Conservation (phyloP, 2,113 vertebrate genomes). For the Eublepharis macularius region DNA sequence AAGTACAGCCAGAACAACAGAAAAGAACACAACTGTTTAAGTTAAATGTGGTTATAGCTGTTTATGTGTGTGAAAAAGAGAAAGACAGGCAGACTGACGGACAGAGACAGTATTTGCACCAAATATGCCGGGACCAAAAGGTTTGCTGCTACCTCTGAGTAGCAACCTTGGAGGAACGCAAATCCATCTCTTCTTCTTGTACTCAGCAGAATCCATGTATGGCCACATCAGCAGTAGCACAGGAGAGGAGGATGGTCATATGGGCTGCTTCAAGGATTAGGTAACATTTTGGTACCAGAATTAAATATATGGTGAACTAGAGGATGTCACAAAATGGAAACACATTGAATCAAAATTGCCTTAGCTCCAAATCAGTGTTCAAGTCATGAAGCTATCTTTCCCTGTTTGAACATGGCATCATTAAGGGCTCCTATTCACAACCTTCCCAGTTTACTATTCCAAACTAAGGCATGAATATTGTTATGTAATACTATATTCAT, state of each 20-base stretch:
- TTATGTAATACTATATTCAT: too few species aligned
- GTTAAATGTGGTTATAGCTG: slow-evolving; percentile 21
- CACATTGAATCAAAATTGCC: background rate
- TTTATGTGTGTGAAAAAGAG: background rate
- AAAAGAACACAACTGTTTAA: slow-evolving; percentile 18
- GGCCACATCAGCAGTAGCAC: background rate
- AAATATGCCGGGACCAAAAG: background rate
- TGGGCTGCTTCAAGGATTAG: background rate
- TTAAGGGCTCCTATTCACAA: background rate
- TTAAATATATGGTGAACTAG: background rate
- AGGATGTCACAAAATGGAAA: background rate
- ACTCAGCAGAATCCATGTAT: background rate
- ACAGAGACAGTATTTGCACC: background rate
- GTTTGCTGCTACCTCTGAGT: background rate
- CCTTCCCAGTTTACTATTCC: background rate
- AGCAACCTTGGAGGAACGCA: background rate
- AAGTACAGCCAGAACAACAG: slow-evolving; percentile 37
- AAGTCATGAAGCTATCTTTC: background rate
- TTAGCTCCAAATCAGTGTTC: background rate
- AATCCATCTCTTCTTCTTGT: background rate
- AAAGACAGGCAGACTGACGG: background rate
- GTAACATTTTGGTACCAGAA: background rate
- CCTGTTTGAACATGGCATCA: background rate
- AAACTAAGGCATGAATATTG: too few species aligned
- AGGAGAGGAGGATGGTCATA: background rate